Evolutionary conservation across 2,113 vertebrate species (phyloP).

Genomic region (Chionis minor): DNA sequence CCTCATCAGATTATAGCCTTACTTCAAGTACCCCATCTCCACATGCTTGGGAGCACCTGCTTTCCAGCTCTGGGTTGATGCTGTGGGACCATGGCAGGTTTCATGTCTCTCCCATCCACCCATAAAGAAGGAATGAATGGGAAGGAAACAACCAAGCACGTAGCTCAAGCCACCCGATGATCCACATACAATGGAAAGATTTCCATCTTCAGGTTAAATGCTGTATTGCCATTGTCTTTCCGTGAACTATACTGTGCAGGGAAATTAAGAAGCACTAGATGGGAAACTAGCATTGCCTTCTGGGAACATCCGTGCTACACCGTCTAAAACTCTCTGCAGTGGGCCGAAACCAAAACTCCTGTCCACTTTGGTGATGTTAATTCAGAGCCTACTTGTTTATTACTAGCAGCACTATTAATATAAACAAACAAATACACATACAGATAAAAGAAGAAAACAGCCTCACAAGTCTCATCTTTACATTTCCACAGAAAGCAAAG

Average conservation of each 20-base stretch:
- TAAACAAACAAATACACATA: not conserved
- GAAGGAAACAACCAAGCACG: not conserved
- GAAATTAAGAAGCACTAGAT: not conserved
- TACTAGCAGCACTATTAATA: not conserved
- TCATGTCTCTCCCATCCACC: not conserved
- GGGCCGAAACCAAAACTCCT: not conserved
- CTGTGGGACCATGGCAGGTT: not conserved
- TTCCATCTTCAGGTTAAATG: constrained; percentile 10
- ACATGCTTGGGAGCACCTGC: not conserved
- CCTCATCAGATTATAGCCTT: not conserved
- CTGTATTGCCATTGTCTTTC: not conserved
- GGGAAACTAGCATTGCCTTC: not conserved
- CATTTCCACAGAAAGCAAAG: not conserved
- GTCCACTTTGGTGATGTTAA: not conserved
- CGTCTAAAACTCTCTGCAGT: not conserved
- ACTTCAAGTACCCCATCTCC: not conserved
- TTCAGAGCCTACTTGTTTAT: not conserved
- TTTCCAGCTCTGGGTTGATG: not conserved
- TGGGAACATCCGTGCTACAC: not conserved
- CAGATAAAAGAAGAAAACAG: not conserved
- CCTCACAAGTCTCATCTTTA: not conserved
- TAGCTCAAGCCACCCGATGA: not conserved
- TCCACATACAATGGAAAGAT: not conserved
- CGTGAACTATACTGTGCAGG: not conserved
- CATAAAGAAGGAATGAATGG: not conserved